These are phyloP conservation scores for Acromyrmex echinatior DNA, from an alignment of 1,140 invertebrate species.

Conservation along the genomic window DNA sequence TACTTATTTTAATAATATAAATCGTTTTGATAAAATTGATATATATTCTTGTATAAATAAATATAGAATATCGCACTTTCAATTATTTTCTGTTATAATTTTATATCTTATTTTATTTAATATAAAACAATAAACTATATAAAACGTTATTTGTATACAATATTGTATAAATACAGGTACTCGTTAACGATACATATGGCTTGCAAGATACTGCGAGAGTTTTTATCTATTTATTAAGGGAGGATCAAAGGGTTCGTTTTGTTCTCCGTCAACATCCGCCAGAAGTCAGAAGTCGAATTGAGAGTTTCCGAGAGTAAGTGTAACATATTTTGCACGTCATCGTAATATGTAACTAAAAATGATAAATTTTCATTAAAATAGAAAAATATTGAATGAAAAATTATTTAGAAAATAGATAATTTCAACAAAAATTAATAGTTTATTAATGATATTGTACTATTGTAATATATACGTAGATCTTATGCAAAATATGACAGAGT, in stretches of 20 bases:
- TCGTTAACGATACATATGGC: slow-evolving; percentile 94
- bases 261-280: slow-evolving; percentile 95
- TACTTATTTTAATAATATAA: slow-evolving; percentile 26
- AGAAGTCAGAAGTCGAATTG: slow-evolving; percentile 93
- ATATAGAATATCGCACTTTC: neutral
- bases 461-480: too few species aligned
- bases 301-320: slow-evolving; percentile 93
- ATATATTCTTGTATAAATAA: neutral
- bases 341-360: neutral
- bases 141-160: neutral
- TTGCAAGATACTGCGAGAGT: slow-evolving; percentile 93
- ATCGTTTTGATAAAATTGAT: neutral
- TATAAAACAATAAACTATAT: neutral
- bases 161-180: slow-evolving; percentile 87
- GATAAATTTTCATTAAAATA: neutral
- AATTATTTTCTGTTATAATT: neutral
- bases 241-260: slow-evolving; percentile 97
- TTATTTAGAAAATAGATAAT: too few species aligned
- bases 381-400: neutral
- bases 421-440: too few species aligned
- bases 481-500: too few species aligned
- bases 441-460: too few species aligned
- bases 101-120: slow-evolving; percentile 13
- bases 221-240: slow-evolving; percentile 96
- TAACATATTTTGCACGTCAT: neutral